A percentile compares a stretch with the other conserved stretches of the same genome.
phyloP scores from a whole-genome alignment of 2,797 vertebrate species.

The Champsocephalus esox region DNA sequence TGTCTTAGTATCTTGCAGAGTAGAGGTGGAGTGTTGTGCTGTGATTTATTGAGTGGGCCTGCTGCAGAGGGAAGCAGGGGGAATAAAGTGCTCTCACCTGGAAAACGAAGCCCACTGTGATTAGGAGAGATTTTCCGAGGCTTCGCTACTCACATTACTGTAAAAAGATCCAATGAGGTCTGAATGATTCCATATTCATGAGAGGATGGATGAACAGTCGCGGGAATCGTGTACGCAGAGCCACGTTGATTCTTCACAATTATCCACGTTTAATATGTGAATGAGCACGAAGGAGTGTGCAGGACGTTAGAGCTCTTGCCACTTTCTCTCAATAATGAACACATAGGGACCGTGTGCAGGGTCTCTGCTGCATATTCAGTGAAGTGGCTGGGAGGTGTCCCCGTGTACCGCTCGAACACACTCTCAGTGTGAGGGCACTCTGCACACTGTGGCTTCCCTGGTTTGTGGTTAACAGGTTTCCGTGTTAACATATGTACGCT shows the following conservation, averaged over 20 bases:
- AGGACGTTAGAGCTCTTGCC: slow-evolving; percentile 41
- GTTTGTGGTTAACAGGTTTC: slow-evolving; percentile 45
- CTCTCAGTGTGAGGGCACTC: slow-evolving; percentile 27
- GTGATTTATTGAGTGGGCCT: slow-evolving; percentile 78
- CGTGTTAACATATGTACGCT: slow-evolving; percentile 54
- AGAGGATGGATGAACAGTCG: slow-evolving; percentile 76
- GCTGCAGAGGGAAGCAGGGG: slow-evolving; percentile 63
- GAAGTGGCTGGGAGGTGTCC: slow-evolving; percentile 31
- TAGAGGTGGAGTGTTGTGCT: slow-evolving; percentile 53
- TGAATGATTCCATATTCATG: slow-evolving; percentile 76
- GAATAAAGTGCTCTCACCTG: slow-evolving; percentile 79
- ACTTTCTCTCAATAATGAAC: slow-evolving; percentile 60
- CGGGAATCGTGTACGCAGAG: slow-evolving; percentile 58
- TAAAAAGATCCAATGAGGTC: slow-evolving; percentile 70
- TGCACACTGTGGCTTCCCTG: slow-evolving; percentile 17
- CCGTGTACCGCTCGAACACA: slow-evolving; percentile 49
- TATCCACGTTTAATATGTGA: slow-evolving; percentile 76
- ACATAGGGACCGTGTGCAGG: slow-evolving; percentile 29
- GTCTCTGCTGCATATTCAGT: slow-evolving; percentile 31
- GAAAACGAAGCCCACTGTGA: slow-evolving; percentile 67
- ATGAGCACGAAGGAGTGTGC: slow-evolving; percentile 56
- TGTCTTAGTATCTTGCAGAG: slow-evolving; percentile 60
- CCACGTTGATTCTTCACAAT: slow-evolving; percentile 80
- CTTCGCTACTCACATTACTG: slow-evolving; percentile 70
- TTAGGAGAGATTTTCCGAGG: slow-evolving; percentile 56